Base-by-base conservation (phyloP, 2,797 vertebrate species). In the Hipposideros larvatus region DNA sequence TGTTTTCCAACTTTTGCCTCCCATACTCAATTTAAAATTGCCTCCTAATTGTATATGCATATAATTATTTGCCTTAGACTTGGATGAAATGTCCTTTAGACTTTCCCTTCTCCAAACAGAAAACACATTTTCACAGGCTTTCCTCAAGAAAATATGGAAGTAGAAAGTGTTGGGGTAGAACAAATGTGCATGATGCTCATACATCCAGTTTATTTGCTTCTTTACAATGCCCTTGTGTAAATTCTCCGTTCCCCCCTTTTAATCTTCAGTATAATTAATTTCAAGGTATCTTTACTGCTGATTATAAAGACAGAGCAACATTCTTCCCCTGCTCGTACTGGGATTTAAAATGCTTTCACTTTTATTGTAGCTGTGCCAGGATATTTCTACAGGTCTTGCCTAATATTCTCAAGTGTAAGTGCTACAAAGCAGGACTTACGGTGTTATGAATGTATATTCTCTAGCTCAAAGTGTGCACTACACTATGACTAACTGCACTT, bases 401-500 rank as follows among this genome's bases (percentile, higher is more conserved):
- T 68, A 46, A 28, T 41, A 70, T 34, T 91, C 90, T 91, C 63
- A 87, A 68, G 13, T 59, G 2, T 46, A 70, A 68, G 18, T 43
- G 11, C 37, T 51, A 73, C 28, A 31, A 78, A 53, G 14, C 21
- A 70, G 65, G 18, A 34, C 16, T 31, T 34, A 71, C 0, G 9
- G 11, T 1, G 37, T 75, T 91, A 48, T 75, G 87, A 87, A 86
- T 5, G 2, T 19, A 34, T 34, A 41, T 53, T 68, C 11, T 86
- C 77, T 46, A 83, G 14, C 6, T 91, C 70, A 85, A 8, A 65
- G 0, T 51, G 10, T 41, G 8, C 0, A 61, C 7, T 18, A 48
- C 6, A 41, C 4, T 48, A 41, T 88, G 37, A 91, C 55, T 78
- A 71, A 95, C 71, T 65, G 66, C 43, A 93, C 31, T 97, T 97